Conservation (phyloP, 1,140 invertebrate species). For the Phymastichus coffea region DNA sequence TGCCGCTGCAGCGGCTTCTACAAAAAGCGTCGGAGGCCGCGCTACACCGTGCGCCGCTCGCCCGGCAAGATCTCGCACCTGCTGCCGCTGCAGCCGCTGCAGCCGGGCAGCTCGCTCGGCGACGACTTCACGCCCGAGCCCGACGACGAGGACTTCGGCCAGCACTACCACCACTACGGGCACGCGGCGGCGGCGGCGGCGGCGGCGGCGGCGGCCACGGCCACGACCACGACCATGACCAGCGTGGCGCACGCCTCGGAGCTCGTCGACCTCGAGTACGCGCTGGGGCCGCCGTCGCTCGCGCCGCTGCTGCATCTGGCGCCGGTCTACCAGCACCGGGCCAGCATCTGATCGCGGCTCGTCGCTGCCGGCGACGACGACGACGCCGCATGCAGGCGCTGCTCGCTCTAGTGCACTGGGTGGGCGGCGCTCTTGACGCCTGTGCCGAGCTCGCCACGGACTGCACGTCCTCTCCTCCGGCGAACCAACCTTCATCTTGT, state of each 20-base stretch:
- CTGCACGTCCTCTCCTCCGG: too few relatives aligned
- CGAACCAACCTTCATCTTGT: conserved; percentile 40
- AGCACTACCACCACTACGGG: background rate
- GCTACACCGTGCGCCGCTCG: conserved; percentile 70
- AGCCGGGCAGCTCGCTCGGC: conserved; percentile 51
- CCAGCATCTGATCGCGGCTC: conserved; percentile 60
- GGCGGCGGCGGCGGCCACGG: background rate
- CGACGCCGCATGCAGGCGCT: too few relatives aligned
- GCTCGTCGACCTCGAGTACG: conserved; percentile 14
- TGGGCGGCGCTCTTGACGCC: background rate
- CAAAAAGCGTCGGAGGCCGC: conserved; percentile 61
- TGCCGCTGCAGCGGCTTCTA: conserved; percentile 77
- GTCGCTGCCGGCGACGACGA: too few relatives aligned
- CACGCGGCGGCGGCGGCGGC: background rate
- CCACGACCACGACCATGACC: background rate
- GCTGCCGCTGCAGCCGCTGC: conserved; percentile 65
- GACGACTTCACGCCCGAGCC: conserved; percentile 51
- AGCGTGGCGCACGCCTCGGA: background rate
- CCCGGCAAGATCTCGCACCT: conserved; percentile 73
- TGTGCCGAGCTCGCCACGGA: background rate
- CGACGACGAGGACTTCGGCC: background rate
- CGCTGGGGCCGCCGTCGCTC: conserved; percentile 52
- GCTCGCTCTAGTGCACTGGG: too few relatives aligned
- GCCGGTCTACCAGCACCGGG: conserved; percentile 60
- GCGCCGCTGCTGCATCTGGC: conserved; percentile 55